Percentiles rank a stretch among this genome's conserved stretches.
phyloP scores from a whole-genome alignment of 1,140 invertebrate species.

The Nasonia giraulti region DNA sequence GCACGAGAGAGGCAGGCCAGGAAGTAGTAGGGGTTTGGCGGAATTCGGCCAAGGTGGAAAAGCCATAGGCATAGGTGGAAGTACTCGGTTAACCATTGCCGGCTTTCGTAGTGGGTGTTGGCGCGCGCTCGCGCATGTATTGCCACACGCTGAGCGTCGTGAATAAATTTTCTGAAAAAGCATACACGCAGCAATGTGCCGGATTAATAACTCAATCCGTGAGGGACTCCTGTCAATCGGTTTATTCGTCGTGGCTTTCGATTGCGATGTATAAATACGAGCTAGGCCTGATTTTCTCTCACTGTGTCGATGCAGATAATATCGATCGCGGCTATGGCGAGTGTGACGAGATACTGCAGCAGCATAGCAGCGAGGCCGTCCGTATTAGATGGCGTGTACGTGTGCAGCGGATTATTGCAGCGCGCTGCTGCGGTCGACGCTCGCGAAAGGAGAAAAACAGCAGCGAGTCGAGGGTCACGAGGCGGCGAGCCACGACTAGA shows the following conservation, averaged over 20 bases:
- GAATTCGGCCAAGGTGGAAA: conserved; percentile 72
- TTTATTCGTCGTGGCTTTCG: background rate
- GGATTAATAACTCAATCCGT: background rate
- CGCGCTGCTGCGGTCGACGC: background rate
- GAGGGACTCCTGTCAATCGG: background rate
- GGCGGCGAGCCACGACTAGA: background rate
- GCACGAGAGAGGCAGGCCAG: conserved; percentile 65
- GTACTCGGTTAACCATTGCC: conserved; percentile 60
- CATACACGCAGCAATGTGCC: background rate
- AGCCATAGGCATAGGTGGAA: conserved; percentile 67
- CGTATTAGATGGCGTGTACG: background rate
- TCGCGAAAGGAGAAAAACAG: conserved; percentile 15
- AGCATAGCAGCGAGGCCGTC: background rate
- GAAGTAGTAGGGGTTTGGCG: conserved; percentile 73
- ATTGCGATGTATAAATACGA: background rate
- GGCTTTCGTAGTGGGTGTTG: conserved; percentile 61
- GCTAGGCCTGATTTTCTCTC: background rate
- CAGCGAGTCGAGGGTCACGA: conserved; percentile 36
- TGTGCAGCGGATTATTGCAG: background rate
- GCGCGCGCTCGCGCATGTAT: conserved; percentile 49
- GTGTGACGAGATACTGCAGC: no score
- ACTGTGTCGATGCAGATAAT: background rate
- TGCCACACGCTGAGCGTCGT: conserved; percentile 2
- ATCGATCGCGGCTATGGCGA: no score
- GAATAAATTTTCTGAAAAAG: conserved; percentile 41